phyloP scores from a whole-genome alignment of 2,888 invertebrate species.

The Cryptops parisi region DNA sequence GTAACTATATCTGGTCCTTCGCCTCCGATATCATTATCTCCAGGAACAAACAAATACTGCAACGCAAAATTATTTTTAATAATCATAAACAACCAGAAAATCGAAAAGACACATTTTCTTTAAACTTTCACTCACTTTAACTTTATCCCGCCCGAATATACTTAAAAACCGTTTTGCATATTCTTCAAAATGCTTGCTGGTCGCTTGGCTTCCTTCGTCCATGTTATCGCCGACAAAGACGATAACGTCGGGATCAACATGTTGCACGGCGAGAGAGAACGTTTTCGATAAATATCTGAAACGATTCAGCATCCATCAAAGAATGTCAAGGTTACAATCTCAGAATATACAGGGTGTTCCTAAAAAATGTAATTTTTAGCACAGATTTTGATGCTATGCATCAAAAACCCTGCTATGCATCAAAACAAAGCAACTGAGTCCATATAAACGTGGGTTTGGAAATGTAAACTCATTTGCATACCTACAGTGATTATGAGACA shows the following conservation, averaged over 20 bases:
- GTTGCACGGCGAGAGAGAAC: conserved; percentile 52
- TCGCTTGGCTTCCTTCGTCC: conserved; percentile 80
- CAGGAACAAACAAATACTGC: conserved; percentile 60
- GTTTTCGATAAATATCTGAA: conserved; percentile 64
- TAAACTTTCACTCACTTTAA: too few species aligned
- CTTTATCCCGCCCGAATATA: conserved; percentile 41
- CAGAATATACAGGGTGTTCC: too few species aligned
- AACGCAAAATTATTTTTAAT: background rate
- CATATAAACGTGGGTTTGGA: too few species aligned
- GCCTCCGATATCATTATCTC: conserved; percentile 96
- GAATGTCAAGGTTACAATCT: too few species aligned
- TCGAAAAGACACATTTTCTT: conserved; percentile 21
- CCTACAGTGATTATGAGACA: too few species aligned
- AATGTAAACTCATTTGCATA: too few species aligned
- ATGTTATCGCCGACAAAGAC: conserved; percentile 86
- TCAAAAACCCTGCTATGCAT: background rate
- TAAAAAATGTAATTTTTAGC: background rate
- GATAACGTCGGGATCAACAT: conserved; percentile 65
- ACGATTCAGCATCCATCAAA: too few species aligned
- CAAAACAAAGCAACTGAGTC: conserved; percentile 1
- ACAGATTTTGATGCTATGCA: background rate
- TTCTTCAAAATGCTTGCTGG: conserved; percentile 49
- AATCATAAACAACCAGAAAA: background rate
- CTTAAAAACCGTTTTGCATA: conserved; percentile 58
- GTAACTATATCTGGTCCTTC: conserved; percentile 58